Evolutionary conservation across 2,888 invertebrate genomes (phyloP), one percentile per base, ranked within the genome.

Genomic region (Drosophila hawaiiensis): DNA sequence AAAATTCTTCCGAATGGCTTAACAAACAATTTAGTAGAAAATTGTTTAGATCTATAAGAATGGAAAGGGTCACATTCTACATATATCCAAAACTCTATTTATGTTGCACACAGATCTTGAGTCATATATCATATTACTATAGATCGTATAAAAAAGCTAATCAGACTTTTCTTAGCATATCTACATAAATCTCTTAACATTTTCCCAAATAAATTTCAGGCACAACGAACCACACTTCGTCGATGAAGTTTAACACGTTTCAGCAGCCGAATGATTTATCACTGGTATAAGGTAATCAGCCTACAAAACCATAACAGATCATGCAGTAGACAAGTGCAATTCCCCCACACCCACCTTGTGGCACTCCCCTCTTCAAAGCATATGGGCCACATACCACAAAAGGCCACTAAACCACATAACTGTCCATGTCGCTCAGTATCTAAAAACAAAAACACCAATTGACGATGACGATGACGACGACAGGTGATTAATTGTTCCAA

Each of bases 401-500:
- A 86, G 89, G 86, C 89, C 84, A 85, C 86, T 78, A 80, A 89
- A 89, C 85, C 89, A 61, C 82, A 89, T 86, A 84, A 86, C 84
- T 80, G 82, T 82, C 70, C 73, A 82, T 55, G 69, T 70, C 59
- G 68, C 52, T 78, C 80, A 80, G 65, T 56, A 68, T 60, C 55
- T 9, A 29, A 56, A 71, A 78, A 78, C 74, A 63, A 83, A 83
- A 82, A 67, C 25, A 59, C 78, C 84, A 70, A 84, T 79, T 78
- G 80, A 78, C 76, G 80, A 75, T 72, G 80, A 78, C 65, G 47
- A 47, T 7, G 55, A 55, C 56, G 69, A 90, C 91, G 90, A 91
- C 90, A 91, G 90, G 90, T 90, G 90, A 90, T 90, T 90, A 90
- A 90, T 90, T 90, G 90, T 90, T 83, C 70, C 77, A 78, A 78